These are phyloP conservation scores for Leptatherina wallacei DNA, from an alignment of 2,797 vertebrate species.

Conservation along the genomic window DNA sequence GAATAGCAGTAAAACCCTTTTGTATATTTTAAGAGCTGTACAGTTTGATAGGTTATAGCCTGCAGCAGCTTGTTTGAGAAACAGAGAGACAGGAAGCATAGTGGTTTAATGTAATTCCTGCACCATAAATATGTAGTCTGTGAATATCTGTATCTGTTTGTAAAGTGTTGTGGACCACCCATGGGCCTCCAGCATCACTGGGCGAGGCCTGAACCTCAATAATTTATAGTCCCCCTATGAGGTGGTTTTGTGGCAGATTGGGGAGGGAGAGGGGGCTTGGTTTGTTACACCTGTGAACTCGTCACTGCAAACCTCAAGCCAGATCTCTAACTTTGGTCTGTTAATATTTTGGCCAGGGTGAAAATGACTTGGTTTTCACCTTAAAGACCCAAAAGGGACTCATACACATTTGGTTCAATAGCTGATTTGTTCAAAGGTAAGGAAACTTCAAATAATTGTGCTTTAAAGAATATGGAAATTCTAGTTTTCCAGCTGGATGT, in stretches of 20 bases:
- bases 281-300: constrained; percentile 74
- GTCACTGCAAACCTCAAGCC: constrained; percentile 70
- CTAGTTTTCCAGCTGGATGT: constrained; percentile 50
- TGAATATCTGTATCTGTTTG: constrained; percentile 57
- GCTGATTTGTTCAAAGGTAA: constrained; percentile 62
- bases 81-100: constrained; percentile 19
- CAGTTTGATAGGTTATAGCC: constrained; percentile 21
- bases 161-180: constrained; percentile 80
- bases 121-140: constrained; percentile 20
- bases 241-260: constrained; percentile 81
- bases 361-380: constrained; percentile 74
- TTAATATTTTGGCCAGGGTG: constrained; percentile 59
- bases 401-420: constrained; percentile 75
- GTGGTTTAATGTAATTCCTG: constrained; percentile 35
- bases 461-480: constrained; percentile 57
- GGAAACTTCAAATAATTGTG: constrained; percentile 52
- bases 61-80: constrained; percentile 22
- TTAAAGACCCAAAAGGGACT: constrained; percentile 51
- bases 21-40: constrained; percentile 77
- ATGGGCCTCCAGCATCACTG: constrained; percentile 61
- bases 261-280: constrained; percentile 31
- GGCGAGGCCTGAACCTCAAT: constrained; percentile 71
- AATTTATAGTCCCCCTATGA: constrained; percentile 79
- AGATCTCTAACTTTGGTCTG: constrained; percentile 63
- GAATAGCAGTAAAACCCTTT: constrained; percentile 46